A percentile compares a stretch with the other conserved stretches of the same genome.
Evolutionary conservation across 2,888 invertebrate genomes (phyloP).

Genomic region (Rapana venosa): DNA sequence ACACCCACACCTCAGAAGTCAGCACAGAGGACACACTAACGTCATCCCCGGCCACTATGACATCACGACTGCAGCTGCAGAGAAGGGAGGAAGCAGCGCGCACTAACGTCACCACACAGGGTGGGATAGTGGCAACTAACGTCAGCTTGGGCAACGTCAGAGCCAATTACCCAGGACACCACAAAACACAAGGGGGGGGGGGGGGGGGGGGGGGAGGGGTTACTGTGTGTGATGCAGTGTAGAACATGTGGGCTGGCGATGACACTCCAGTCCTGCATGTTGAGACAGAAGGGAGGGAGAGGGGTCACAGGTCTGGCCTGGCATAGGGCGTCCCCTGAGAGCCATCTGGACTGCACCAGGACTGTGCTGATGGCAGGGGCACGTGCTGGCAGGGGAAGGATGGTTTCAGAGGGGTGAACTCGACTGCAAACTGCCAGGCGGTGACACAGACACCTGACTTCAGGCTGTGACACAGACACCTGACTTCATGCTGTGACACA

Average conservation of each 20-base stretch:
- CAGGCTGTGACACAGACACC: too few relatives aligned
- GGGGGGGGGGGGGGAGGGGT: background rate
- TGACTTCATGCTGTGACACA: too few relatives aligned
- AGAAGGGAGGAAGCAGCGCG: constrained; percentile 1
- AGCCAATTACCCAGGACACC: background rate
- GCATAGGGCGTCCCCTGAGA: background rate
- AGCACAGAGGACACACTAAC: constrained; percentile 16
- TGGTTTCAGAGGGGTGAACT: background rate
- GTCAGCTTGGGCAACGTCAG: constrained; percentile 17
- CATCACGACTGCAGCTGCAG: background rate
- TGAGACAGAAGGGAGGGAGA: background rate
- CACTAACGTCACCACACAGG: background rate
- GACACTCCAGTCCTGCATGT: background rate
- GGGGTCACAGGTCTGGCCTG: background rate
- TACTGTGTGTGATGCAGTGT: background rate
- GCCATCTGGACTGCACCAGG: background rate
- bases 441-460: too few relatives aligned
- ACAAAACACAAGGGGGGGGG: background rate
- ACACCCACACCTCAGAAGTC: background rate
- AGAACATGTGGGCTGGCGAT: background rate
- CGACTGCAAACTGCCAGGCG: background rate
- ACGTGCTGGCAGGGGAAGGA: background rate
- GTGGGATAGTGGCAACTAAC: background rate
- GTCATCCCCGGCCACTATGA: background rate
- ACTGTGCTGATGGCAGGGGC: background rate